Evolutionary conservation across 2,888 invertebrate genomes (phyloP).

Genomic region (Dione vanillae): DNA sequence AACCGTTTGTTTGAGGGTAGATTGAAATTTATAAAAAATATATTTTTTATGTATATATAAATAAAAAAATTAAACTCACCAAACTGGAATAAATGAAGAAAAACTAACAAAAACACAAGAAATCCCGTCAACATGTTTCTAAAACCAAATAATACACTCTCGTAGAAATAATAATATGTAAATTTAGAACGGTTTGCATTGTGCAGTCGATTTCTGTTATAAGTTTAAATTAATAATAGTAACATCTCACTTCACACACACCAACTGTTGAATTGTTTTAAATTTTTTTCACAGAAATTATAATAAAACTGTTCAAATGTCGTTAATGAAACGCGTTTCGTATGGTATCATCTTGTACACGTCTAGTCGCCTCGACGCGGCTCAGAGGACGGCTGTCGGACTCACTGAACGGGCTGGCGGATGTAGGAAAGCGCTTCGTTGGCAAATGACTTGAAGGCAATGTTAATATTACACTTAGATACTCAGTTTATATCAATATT

Average conservation of each 20-base stretch:
- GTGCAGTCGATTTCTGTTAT: constrained; percentile 61
- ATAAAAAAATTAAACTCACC: constrained; percentile 59
- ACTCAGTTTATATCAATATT: constrained; percentile 24
- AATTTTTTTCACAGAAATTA: constrained; percentile 54
- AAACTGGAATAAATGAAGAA: constrained; percentile 64
- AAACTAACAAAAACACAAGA: constrained; percentile 65
- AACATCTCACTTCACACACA: constrained; percentile 54
- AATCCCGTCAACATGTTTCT: constrained; percentile 77
- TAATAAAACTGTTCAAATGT: constrained; percentile 58
- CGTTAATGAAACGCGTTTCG: constrained; percentile 52
- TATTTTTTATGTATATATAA: neutral
- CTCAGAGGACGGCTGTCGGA: constrained; percentile 54
- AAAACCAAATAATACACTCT: constrained; percentile 66
- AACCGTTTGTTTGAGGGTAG: constrained; percentile 10
- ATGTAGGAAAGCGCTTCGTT: constrained; percentile 42
- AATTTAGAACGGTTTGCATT: constrained; percentile 73
- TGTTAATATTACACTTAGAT: constrained; percentile 29
- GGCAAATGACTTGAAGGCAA: constrained; percentile 40
- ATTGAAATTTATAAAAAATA: neutral
- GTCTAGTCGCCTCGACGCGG: constrained; percentile 58
- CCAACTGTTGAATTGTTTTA: constrained; percentile 59
- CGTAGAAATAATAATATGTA: constrained; percentile 55
- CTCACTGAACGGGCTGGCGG: constrained; percentile 22
- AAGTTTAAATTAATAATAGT: constrained; percentile 52
- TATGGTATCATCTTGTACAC: constrained; percentile 62